phyloP scores from a whole-genome alignment of 1,140 invertebrate species.

The Lasioglossum baleicum region DNA sequence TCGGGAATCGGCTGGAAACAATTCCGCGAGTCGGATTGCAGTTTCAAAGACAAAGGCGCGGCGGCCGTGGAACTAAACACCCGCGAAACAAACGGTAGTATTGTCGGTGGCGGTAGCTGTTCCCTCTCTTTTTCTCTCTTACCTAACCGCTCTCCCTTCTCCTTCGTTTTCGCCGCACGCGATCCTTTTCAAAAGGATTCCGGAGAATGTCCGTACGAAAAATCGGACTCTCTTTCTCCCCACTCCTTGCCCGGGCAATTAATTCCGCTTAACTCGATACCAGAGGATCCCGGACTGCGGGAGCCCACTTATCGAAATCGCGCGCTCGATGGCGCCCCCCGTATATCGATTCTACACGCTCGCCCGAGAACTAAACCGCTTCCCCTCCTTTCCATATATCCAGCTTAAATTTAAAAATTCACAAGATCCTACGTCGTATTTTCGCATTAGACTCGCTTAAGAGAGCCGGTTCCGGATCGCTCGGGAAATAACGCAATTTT shows the following conservation, averaged over 20 bases:
- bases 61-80: neutral
- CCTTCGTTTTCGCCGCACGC: no score
- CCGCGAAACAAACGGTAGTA: no score
- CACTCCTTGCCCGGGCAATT: neutral
- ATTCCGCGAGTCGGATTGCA: constrained; percentile 53
- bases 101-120: no score
- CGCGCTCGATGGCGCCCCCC: neutral
- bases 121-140: no score
- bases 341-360: constrained; percentile 5
- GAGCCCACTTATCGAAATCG: constrained; percentile 21
- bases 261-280: constrained; percentile 4
- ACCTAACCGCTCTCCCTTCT: no score
- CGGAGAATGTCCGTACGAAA: neutral
- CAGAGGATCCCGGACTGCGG: neutral
- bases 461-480: no score
- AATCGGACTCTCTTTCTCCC: neutral
- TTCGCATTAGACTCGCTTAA: neutral
- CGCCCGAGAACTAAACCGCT: no score
- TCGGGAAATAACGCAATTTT: no score
- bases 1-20: constrained; percentile 35
- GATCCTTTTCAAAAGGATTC: neutral
- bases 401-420: constrained; percentile 26
- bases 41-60: constrained; percentile 43
- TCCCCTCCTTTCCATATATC: neutral
- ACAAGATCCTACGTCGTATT: neutral